These are phyloP conservation scores for Tragelaphus buxtoni DNA, from an alignment of 2,113 vertebrate genomes.

Conservation along the genomic window DNA sequence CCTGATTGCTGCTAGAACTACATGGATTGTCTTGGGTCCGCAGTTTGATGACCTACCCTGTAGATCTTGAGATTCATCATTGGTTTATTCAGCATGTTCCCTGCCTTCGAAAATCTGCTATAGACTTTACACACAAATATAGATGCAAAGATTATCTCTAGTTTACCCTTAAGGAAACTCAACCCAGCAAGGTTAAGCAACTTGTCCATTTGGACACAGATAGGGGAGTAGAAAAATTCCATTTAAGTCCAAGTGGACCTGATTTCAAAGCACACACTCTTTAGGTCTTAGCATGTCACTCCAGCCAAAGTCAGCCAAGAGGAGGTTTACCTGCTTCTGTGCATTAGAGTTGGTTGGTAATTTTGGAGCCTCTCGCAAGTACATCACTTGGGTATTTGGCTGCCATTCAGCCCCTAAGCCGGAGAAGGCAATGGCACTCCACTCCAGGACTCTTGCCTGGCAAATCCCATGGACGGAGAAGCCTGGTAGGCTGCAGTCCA, in stretches of 20 bases:
- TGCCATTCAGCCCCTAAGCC: background rate
- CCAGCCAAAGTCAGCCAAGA: background rate
- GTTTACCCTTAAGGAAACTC: background rate
- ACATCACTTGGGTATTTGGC: background rate
- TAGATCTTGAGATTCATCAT: background rate
- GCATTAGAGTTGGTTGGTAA: background rate
- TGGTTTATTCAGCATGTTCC: background rate
- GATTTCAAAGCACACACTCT: background rate
- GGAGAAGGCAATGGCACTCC: no score
- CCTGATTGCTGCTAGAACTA: background rate
- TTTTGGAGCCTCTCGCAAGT: background rate
- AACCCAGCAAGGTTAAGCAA: background rate
- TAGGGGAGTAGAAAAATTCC: background rate
- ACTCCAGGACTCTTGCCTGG: no score
- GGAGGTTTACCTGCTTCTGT: background rate
- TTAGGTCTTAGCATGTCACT: background rate
- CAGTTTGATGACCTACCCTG: background rate
- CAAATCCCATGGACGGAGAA: no score
- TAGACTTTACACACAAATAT: background rate
- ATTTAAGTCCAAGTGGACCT: background rate
- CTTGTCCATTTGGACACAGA: background rate
- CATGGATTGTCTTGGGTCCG: background rate
- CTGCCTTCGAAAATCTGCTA: background rate
- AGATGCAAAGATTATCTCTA: background rate
- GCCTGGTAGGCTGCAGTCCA: no score